Conservation (phyloP, 2,113 vertebrate species). For the Eleginops maclovinus region DNA sequence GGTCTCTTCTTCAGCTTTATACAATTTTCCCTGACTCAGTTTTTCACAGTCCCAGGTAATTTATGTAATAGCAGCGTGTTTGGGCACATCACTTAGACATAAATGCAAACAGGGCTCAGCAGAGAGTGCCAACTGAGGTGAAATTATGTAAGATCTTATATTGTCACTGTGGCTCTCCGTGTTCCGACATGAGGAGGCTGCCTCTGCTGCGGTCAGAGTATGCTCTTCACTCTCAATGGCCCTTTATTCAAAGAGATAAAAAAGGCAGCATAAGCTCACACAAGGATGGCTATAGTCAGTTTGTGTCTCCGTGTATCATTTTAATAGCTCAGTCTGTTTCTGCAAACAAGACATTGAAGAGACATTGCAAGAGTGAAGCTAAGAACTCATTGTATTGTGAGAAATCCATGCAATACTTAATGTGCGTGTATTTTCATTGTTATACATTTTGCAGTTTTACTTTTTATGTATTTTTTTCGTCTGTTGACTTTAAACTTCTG, state of each 20-base stretch:
- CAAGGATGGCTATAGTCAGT: slow-evolving; percentile 39
- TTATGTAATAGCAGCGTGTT: slow-evolving; percentile 36
- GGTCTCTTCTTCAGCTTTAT: background rate
- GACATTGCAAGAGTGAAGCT: too few relatives aligned
- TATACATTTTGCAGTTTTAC: too few relatives aligned
- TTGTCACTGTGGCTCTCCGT: slow-evolving; percentile 30
- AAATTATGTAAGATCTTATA: slow-evolving; percentile 21
- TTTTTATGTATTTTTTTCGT: too few relatives aligned
- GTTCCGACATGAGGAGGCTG: slow-evolving; percentile 56
- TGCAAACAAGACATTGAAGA: too few relatives aligned
- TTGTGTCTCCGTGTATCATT: slow-evolving; percentile 32
- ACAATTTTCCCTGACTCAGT: background rate
- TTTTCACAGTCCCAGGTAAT: background rate
- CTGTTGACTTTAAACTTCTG: too few relatives aligned
- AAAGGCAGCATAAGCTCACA: slow-evolving; percentile 32
- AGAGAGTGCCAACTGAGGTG: background rate
- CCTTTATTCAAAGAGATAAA: slow-evolving; percentile 60
- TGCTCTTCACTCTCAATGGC: slow-evolving; percentile 50
- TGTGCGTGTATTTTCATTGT: too few relatives aligned
- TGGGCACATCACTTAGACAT: background rate
- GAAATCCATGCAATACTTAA: too few relatives aligned
- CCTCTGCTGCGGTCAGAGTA: slow-evolving; percentile 60
- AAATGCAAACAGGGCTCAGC: background rate
- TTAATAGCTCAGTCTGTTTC: too few relatives aligned
- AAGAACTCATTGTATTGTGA: too few relatives aligned